These are phyloP conservation scores for Drosophila ananassae DNA, from an alignment of 1,140 invertebrate species.

Conservation along the genomic window DNA sequence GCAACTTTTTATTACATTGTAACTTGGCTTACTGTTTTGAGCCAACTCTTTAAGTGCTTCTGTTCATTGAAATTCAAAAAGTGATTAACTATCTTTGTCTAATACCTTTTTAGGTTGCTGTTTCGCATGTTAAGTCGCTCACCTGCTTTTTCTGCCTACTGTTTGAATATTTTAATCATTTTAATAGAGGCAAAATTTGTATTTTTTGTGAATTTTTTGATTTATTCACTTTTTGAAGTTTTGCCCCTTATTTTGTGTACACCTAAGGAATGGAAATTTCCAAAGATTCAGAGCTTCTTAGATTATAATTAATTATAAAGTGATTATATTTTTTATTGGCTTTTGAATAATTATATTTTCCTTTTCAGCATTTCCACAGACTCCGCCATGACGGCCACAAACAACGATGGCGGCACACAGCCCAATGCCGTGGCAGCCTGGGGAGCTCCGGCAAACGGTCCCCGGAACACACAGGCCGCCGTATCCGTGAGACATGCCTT, in stretches of 20 bases:
- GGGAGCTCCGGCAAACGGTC: slow-evolving; percentile 76
- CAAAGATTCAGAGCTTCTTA: too few relatives aligned
- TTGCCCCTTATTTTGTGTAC: too few relatives aligned
- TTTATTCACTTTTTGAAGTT: too few relatives aligned
- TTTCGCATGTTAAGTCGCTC: neutral
- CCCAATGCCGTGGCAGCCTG: slow-evolving; percentile 55
- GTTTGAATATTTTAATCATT: too few relatives aligned
- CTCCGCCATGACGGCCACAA: slow-evolving; percentile 75
- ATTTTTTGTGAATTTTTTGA: too few relatives aligned
- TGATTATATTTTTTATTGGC: too few relatives aligned
- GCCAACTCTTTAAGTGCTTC: too few relatives aligned
- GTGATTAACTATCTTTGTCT: too few relatives aligned
- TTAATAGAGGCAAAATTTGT: too few relatives aligned
- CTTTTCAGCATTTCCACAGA: slow-evolving; percentile 70
- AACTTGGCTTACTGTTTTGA: neutral
- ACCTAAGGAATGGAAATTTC: too few relatives aligned
- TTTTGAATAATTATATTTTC: neutral
- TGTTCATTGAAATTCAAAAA: too few relatives aligned
- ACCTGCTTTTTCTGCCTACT: neutral
- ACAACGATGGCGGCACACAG: slow-evolving; percentile 82
- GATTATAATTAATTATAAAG: too few relatives aligned
- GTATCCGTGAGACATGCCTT: slow-evolving; percentile 93
- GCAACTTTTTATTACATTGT: neutral
- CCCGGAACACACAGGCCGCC: slow-evolving; percentile 87
- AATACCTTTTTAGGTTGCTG: neutral